Evolutionary conservation across 2,888 invertebrate genomes (phyloP).

Genomic region (Exocentrus adspersus): DNA sequence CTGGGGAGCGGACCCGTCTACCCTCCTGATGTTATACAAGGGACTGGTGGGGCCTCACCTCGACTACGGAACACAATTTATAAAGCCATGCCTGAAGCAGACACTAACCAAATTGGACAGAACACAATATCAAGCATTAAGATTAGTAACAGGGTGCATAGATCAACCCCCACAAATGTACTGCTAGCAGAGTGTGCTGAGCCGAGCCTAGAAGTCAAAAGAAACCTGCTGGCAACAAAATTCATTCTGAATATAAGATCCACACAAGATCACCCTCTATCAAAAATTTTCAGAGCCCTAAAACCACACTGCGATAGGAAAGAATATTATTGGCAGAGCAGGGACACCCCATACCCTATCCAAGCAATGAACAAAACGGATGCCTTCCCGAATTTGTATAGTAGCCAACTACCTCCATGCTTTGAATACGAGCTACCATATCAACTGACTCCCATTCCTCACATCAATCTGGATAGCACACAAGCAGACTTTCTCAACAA

Average conservation of each 20-base stretch:
- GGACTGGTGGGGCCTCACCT: slow-evolving; percentile 19
- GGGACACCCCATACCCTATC: neutral
- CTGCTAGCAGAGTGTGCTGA: slow-evolving; percentile 25
- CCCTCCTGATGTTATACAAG: slow-evolving; percentile 18
- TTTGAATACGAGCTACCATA: neutral
- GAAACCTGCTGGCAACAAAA: slow-evolving; percentile 11
- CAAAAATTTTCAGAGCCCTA: neutral
- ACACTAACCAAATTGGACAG: neutral
- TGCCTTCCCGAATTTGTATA: neutral
- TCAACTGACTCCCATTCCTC: neutral
- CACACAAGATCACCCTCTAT: slow-evolving; percentile 7
- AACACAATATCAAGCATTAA: slow-evolving; percentile 17
- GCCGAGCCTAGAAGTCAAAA: neutral
- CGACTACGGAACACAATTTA: slow-evolving; percentile 13
- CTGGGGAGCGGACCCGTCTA: slow-evolving; percentile 25
- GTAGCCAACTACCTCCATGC: neutral
- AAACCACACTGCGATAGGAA: neutral
- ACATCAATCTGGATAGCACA: neutral
- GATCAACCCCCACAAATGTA: slow-evolving; percentile 15
- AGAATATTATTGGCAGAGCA: neutral
- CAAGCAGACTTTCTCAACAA: neutral
- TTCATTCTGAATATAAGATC: slow-evolving; percentile 2
- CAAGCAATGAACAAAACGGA: neutral
- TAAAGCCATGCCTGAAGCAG: neutral
- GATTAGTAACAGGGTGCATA: slow-evolving; percentile 14